A percentile compares a stretch with the other conserved stretches of the same genome.
Conservation (phyloP, 1,140 invertebrate genomes). For the Drosophila ananassae region DNA sequence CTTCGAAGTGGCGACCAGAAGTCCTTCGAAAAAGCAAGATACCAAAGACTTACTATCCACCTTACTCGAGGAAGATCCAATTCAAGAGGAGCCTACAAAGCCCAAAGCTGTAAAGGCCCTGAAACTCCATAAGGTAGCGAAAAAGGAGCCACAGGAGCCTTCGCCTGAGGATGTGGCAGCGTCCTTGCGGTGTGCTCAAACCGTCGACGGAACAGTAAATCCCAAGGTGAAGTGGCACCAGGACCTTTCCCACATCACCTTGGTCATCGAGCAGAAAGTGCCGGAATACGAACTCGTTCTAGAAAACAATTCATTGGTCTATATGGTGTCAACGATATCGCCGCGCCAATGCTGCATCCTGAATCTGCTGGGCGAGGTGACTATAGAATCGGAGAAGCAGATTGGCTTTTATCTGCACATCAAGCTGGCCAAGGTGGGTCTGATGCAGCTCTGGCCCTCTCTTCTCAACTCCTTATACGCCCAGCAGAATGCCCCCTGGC, state of each 20-base stretch:
- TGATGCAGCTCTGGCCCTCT: slow-evolving; percentile 35
- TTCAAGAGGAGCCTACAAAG: not conserved
- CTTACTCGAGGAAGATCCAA: not conserved
- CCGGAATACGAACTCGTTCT: slow-evolving; percentile 42
- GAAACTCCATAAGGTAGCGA: not conserved
- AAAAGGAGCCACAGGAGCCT: not conserved
- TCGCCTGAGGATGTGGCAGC: not conserved
- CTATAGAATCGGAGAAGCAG: slow-evolving; percentile 39
- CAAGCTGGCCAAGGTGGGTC: slow-evolving; percentile 46
- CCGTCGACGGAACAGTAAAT: slow-evolving; percentile 19
- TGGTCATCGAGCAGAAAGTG: slow-evolving; percentile 52
- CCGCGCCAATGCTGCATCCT: slow-evolving; percentile 54
- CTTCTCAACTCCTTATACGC: slow-evolving; percentile 24
- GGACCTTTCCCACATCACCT: slow-evolving; percentile 32
- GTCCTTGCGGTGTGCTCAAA: slow-evolving; percentile 9
- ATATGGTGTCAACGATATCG: slow-evolving; percentile 8
- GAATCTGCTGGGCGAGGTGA: slow-evolving; percentile 50
- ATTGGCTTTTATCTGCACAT: slow-evolving; percentile 44
- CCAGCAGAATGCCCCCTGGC: slow-evolving; percentile 47
- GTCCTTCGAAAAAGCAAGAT: not conserved
- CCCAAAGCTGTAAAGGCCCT: not conserved
- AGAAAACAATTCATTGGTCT: slow-evolving; percentile 21
- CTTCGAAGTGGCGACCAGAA: not conserved
- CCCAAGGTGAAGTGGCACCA: slow-evolving; percentile 62
- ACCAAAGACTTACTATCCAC: slow-evolving; percentile 3